phyloP scores from a whole-genome alignment of 2,797 vertebrate species.

The Agapornis canus region DNA sequence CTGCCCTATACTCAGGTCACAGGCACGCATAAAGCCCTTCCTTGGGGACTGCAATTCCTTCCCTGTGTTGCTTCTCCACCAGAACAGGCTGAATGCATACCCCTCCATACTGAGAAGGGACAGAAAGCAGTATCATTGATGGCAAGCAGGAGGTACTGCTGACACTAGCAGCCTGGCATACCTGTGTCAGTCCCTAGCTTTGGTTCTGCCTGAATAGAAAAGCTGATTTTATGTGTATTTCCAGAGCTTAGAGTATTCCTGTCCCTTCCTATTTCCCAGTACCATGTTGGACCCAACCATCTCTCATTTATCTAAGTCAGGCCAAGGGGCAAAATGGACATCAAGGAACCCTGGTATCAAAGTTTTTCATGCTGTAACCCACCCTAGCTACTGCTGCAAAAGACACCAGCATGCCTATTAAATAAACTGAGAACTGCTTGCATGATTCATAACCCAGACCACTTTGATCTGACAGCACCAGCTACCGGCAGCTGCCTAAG shows the following conservation, averaged over 20 bases:
- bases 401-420: background rate
- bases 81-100: rapidly evolving
- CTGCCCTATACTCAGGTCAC: rapidly evolving
- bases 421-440: background rate
- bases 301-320: background rate
- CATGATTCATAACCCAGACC: background rate
- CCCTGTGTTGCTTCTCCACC: background rate
- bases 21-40: background rate
- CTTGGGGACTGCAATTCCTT: background rate
- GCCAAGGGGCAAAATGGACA: background rate
- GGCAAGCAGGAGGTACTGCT: background rate
- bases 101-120: background rate
- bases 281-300: rapidly evolving
- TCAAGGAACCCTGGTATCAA: background rate
- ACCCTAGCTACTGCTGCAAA: background rate
- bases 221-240: background rate
- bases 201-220: background rate
- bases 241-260: background rate
- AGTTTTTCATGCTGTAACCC: background rate
- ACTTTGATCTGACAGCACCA: constrained; percentile 7
- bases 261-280: background rate
- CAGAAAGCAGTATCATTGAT: background rate
- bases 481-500: background rate
- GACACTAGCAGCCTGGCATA: background rate
- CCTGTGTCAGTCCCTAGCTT: background rate